Base-by-base conservation (phyloP, 1,140 invertebrate species). In the Oedothorax gibbosus region DNA sequence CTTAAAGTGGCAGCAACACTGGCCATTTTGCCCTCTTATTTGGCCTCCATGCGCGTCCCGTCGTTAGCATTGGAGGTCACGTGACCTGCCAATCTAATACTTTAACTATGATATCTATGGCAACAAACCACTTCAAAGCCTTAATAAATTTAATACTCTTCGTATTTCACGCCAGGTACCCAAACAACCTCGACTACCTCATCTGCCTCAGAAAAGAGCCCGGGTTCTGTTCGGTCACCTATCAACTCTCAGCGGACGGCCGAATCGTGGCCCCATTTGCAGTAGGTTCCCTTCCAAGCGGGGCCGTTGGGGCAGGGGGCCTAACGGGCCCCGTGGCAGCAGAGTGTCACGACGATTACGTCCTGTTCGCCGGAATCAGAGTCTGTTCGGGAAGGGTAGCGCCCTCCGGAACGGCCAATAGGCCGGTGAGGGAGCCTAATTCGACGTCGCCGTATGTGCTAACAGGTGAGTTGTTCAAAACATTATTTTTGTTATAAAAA, bases 151-250 rank as follows among this genome's bases (percentile, higher is more conserved):
- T n/a, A n/a, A n/a, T n/a, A n/a, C n/a, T n/a, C n/a, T n/a, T n/a
- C n/a, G n/a, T 35, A 35, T 5, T 35, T 35, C 35, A 35, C 35
- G 5, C 5, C 35, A 35, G 35, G 35, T 35, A 35, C 35, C 88
- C 88, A 12, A 88, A 95, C 88, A 94, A 90, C 85, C 95, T 96
- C 73, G 89, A 89, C 75, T 89, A 89, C 75, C 80, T 88, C 62
- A 88, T 89, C 7, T 89, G 89, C 64, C 84, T 89, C 53, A 68
- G 86, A 18, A 87, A 89, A 72, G 89, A 89, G 51, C 77, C 88
- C 2, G 89, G 88, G 12, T 89, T 88, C 75, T 89, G 89, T 76
- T 88, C 88, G 11, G 85, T 89, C 15, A 95, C 92, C 0, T 95
- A 94, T 86, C 86, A 87, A 57, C 51, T 88, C 7, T 75, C 56